Evolutionary conservation across 2,113 vertebrate species (phyloP).

Genomic region (rat (Rattus norvegicus)): GRCr8 NC_086033.1:15240001-15240500

Average conservation of each 20-base stretch:
- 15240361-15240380: too few species aligned
- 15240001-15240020: background rate
- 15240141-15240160: background rate
- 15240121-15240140: background rate
- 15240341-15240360: background rate
- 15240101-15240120: background rate
- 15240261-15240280: background rate
- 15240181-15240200: background rate
- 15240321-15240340: background rate
- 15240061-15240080: background rate
- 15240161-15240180: background rate
- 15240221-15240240: background rate
- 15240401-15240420: too few species aligned
- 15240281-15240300: background rate
- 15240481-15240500: too few species aligned
- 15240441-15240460: too few species aligned
- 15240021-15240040: background rate
- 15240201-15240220: background rate
- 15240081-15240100: background rate
- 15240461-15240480: too few species aligned
- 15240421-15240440: too few species aligned
- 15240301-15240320: background rate
- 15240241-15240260: background rate
- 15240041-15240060: background rate
- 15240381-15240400: too few species aligned